phyloP scores from a whole-genome alignment of 2,797 vertebrate species.

The Sebastes iracundus region DNA sequence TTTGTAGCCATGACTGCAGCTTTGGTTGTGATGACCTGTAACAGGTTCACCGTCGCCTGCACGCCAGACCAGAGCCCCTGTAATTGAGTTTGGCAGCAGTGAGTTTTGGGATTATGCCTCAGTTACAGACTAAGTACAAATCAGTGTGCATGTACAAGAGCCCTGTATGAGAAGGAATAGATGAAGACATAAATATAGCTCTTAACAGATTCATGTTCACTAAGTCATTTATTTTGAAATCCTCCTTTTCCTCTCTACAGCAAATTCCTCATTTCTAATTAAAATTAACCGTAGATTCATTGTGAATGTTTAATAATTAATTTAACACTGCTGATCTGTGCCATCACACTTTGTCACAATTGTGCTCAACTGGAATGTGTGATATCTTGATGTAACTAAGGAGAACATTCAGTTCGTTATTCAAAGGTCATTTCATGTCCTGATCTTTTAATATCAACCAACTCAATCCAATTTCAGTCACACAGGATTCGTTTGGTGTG shows the following conservation, averaged over 20 bases:
- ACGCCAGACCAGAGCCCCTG: conserved; percentile 6
- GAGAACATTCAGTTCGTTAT: background rate
- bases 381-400: background rate
- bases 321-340: background rate
- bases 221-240: background rate
- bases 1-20: conserved; percentile 13
- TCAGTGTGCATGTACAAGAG: conserved; percentile 3
- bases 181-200: conserved; percentile 5
- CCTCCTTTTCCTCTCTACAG: background rate
- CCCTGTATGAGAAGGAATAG: background rate
- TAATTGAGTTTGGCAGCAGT: conserved; percentile 40
- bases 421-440: conserved; percentile 11
- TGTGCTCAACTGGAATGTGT: background rate
- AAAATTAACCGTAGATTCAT: background rate
- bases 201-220: background rate
- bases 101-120: conserved; percentile 28
- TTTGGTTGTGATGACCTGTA: conserved; percentile 20
- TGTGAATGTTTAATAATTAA: background rate
- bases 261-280: background rate
- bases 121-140: conserved; percentile 23
- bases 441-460: conserved; percentile 16
- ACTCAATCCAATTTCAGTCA: background rate
- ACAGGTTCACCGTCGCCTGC: conserved; percentile 5
- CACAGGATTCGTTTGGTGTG: background rate
- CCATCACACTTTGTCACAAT: background rate